phyloP scores from a whole-genome alignment of 2,797 vertebrate genomes.

The Zenarchopterus dispar region DNA sequence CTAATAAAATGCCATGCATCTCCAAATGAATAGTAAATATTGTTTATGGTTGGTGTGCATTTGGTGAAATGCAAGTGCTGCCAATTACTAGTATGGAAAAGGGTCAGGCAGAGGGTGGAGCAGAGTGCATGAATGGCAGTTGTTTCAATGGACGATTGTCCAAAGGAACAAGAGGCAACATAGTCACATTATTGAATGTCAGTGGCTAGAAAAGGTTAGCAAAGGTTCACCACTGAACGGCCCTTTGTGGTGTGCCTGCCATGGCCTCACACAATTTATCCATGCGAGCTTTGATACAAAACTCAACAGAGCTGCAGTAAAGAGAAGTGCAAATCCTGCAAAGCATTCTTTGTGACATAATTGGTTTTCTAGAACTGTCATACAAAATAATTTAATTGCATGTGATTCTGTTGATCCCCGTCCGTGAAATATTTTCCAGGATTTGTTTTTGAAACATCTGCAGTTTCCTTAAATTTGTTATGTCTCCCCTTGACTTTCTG shows the following conservation, averaged over 20 bases:
- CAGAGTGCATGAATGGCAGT: conserved; percentile 74
- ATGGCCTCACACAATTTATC: conserved; percentile 66
- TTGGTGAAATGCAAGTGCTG: conserved; percentile 69
- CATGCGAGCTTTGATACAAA: conserved; percentile 66
- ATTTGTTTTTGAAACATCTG: not conserved
- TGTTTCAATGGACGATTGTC: conserved; percentile 83
- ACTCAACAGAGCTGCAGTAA: conserved; percentile 54
- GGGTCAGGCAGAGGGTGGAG: conserved; percentile 72
- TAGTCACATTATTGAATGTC: conserved; percentile 82
- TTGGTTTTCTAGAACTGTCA: conserved; percentile 58
- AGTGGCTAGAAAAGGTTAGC: conserved; percentile 79
- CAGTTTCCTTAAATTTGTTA: not conserved
- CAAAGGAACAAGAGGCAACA: conserved; percentile 81
- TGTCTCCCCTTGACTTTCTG: not conserved
- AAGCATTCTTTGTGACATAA: conserved; percentile 36
- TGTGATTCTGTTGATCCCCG: conserved; percentile 7
- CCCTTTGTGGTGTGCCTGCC: conserved; percentile 67
- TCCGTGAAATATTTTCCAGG: not conserved
- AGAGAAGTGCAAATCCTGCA: conserved; percentile 67
- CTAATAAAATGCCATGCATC: conserved; percentile 15
- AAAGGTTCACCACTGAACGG: conserved; percentile 78
- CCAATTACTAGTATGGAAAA: conserved; percentile 71
- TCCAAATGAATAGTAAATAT: conserved; percentile 49
- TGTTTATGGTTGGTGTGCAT: conserved; percentile 46
- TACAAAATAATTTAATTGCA: conserved; percentile 39